Evolutionary conservation across 1,140 invertebrate genomes (phyloP).

Genomic region (Drosophila yakuba): DNA sequence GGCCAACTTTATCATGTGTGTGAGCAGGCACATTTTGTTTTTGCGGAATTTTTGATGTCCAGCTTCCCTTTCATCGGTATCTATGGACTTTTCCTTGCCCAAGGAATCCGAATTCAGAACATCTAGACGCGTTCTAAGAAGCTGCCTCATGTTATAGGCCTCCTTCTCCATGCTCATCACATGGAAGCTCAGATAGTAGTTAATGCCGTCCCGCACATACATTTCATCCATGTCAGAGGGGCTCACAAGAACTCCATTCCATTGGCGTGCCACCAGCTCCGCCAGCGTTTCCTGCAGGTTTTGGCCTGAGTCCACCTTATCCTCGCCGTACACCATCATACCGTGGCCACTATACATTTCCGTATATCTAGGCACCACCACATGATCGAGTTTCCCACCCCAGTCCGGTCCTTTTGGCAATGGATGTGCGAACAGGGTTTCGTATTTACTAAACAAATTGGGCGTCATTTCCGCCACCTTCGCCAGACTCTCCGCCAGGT

Average conservation of each 20-base stretch:
- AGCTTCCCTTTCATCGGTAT: slow-evolving; percentile 87
- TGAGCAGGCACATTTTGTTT: slow-evolving; percentile 92
- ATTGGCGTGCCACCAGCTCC: slow-evolving; percentile 10
- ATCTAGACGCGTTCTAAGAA: slow-evolving; percentile 85
- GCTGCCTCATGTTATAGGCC: slow-evolving; percentile 86
- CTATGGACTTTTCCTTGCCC: slow-evolving; percentile 85
- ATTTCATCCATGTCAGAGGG: not conserved
- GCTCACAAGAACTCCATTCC: slow-evolving; percentile 11
- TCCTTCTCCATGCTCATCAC: slow-evolving; percentile 85
- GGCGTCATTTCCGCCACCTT: not conserved
- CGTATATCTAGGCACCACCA: slow-evolving; percentile 13
- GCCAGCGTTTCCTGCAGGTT: slow-evolving; percentile 4
- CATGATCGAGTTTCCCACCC: slow-evolving; percentile 5
- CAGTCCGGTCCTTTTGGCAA: not conserved
- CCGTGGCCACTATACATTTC: slow-evolving; percentile 1
- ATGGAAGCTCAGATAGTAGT: slow-evolving; percentile 14
- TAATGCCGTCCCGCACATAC: slow-evolving; percentile 17
- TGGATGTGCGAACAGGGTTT: not conserved
- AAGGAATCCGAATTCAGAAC: slow-evolving; percentile 85
- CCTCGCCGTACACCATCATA: slow-evolving; percentile 9
- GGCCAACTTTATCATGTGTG: slow-evolving; percentile 94
- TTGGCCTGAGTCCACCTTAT: not conserved
- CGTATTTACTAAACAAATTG: not conserved
- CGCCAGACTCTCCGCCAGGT: not conserved
- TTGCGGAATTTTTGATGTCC: slow-evolving; percentile 93